Percentiles rank a stretch among this genome's conserved stretches.
Evolutionary conservation across 2,113 vertebrate genomes (phyloP).

Genomic region (Odocoileus virginianus): DNA sequence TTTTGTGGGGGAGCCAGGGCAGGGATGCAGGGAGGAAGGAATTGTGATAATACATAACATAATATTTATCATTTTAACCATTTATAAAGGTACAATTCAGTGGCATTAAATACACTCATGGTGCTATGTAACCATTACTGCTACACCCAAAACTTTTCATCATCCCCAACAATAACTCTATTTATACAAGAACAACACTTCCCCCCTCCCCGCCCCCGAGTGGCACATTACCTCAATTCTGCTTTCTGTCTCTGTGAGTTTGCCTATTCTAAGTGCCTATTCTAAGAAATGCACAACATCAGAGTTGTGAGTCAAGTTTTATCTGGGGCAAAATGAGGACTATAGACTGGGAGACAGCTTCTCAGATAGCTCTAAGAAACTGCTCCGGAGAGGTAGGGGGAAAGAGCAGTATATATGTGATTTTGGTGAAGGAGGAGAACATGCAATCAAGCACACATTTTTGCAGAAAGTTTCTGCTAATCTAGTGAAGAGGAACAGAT

Average conservation of each 20-base stretch:
- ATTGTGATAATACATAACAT: neutral
- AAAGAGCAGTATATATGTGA: neutral
- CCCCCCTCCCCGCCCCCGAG: rapidly evolving
- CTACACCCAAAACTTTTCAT: neutral
- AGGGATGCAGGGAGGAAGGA: neutral
- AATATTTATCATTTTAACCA: neutral
- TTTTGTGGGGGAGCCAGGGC: neutral
- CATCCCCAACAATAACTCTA: neutral
- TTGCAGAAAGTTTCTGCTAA: neutral
- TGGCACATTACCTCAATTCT: neutral
- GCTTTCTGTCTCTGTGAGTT: neutral
- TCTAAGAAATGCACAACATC: neutral
- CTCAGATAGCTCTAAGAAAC: neutral
- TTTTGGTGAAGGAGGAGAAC: neutral
- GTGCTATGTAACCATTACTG: neutral
- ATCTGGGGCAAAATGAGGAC: neutral
- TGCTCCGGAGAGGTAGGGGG: neutral
- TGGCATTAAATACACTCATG: neutral
- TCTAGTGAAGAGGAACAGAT: neutral
- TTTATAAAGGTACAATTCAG: neutral
- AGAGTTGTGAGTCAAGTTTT: neutral
- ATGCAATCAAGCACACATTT: neutral
- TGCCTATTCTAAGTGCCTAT: neutral
- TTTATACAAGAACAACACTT: neutral
- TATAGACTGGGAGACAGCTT: neutral